phyloP scores from a whole-genome alignment of 2,113 vertebrate genomes.

The Rafetus swinhoei region DNA sequence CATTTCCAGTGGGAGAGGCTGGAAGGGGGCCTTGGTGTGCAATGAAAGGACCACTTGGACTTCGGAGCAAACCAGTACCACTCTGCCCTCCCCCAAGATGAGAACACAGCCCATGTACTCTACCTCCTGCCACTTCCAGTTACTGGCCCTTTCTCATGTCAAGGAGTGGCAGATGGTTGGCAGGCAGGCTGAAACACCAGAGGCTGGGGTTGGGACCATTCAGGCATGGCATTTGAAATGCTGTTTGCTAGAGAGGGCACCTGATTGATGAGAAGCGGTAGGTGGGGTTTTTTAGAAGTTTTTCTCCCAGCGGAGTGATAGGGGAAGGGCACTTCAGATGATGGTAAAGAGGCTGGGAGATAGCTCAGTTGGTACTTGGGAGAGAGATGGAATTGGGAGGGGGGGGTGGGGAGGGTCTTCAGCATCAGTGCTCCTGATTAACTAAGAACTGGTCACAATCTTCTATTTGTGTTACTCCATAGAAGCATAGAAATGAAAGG shows the following conservation, averaged over 20 bases:
- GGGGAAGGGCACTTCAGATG: neutral
- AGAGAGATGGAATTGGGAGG: neutral
- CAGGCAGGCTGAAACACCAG: neutral
- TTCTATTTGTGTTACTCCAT: neutral
- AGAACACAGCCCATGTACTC: neutral
- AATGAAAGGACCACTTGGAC: neutral
- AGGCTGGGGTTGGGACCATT: neutral
- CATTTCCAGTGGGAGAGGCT: neutral
- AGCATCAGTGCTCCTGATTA: neutral
- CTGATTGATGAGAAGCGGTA: neutral
- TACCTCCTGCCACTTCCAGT: neutral
- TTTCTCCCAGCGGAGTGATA: accelerated
- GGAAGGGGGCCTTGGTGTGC: neutral
- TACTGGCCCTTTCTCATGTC: neutral
- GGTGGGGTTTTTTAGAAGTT: neutral
- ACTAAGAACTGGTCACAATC: neutral
- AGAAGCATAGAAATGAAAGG: neutral
- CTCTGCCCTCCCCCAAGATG: neutral
- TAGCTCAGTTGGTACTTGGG: neutral
- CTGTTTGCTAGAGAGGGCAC: neutral
- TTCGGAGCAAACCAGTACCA: neutral
- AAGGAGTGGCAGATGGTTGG: neutral
- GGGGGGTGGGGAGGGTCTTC: neutral
- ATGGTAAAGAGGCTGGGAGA: neutral
- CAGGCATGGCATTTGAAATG: neutral